These are phyloP conservation scores for Homalodisca vitripennis DNA, from an alignment of 1,140 invertebrate species.

Conservation along the genomic window DNA sequence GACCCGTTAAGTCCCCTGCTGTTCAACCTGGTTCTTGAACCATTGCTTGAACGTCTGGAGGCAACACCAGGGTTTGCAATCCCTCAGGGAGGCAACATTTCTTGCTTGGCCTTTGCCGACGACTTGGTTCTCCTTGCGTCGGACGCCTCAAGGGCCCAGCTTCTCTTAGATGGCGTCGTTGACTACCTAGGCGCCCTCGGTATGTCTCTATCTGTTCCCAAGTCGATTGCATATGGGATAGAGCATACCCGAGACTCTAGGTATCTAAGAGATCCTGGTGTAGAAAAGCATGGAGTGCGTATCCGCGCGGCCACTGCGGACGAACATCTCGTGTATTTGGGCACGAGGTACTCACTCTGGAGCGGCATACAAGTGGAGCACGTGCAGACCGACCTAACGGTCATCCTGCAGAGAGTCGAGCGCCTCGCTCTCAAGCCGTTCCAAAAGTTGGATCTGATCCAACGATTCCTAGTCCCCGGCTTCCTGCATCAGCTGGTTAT, in stretches of 20 bases:
- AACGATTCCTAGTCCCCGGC: not conserved
- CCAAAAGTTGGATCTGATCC: too few species aligned
- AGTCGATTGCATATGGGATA: constrained; percentile 30
- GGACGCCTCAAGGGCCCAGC: constrained; percentile 4
- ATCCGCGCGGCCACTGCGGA: not conserved
- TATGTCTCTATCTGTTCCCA: not conserved
- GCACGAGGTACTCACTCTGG: constrained; percentile 20
- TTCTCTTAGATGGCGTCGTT: not conserved
- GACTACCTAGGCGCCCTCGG: not conserved
- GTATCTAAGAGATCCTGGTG: constrained; percentile 29
- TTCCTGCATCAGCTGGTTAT: not conserved
- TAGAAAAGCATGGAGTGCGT: not conserved
- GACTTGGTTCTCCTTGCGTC: constrained; percentile 27
- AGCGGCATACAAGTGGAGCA: not conserved
- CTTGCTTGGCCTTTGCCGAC: constrained; percentile 32
- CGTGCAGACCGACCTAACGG: not conserved
- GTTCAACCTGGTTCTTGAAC: constrained; percentile 45
- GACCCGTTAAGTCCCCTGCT: constrained; percentile 43
- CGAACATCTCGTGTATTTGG: constrained; percentile 36
- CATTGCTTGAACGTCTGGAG: constrained; percentile 30
- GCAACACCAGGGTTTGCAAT: not conserved
- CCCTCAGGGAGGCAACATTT: not conserved
- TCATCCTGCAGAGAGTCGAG: constrained; percentile 23
- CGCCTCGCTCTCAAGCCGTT: too few species aligned
- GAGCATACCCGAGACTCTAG: constrained; percentile 13